Percentiles rank a stretch among this genome's conserved stretches.
These are phyloP conservation scores for Delphinus delphis DNA, from an alignment of 2,113 vertebrate species.

Conservation along the genomic window DNA sequence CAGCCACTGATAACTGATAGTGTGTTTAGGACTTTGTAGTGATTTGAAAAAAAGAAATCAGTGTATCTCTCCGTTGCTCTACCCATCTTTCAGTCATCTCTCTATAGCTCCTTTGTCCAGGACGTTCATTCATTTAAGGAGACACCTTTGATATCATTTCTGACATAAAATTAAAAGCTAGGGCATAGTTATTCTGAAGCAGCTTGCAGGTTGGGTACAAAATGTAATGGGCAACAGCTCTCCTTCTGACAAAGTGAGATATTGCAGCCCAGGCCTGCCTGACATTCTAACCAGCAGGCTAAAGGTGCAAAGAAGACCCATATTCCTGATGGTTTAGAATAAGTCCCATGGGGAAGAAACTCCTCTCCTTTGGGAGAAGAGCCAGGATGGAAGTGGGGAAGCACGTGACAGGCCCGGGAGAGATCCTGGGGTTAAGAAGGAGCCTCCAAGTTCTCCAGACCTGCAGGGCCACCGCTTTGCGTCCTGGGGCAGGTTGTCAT, in stretches of 20 bases:
- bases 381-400: neutral
- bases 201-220: neutral
- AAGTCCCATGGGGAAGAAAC: neutral
- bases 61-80: neutral
- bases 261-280: no score
- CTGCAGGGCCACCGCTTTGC: neutral
- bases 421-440: neutral
- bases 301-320: neutral
- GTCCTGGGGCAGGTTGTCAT: neutral
- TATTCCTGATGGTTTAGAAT: neutral
- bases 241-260: neutral
- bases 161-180: neutral
- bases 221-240: neutral
- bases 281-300: neutral
- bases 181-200: neutral
- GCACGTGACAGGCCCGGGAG: neutral
- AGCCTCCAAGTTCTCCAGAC: neutral
- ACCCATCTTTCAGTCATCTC: fast-evolving
- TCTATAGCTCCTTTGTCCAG: neutral
- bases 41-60: neutral
- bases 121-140: neutral
- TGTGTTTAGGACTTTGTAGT: neutral
- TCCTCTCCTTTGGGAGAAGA: neutral
- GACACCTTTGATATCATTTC: neutral
- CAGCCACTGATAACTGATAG: neutral